A percentile compares a stretch with the other conserved stretches of the same genome.
Conservation (phyloP, 2,797 vertebrate genomes). For the Pelobates cultripes region DNA sequence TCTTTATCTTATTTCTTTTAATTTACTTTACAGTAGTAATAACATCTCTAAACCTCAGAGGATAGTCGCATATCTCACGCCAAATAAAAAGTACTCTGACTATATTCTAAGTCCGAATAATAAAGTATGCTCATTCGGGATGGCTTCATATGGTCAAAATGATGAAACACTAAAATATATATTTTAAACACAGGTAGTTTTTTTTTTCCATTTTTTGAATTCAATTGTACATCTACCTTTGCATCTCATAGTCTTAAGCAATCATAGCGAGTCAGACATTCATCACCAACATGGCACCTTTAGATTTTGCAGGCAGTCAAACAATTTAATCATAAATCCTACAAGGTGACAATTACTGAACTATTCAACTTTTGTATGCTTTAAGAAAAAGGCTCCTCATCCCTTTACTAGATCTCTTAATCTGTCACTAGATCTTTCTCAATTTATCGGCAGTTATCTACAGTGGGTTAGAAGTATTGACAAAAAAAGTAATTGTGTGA, state of each 20-base stretch:
- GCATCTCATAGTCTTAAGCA: not conserved
- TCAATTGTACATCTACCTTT: not conserved
- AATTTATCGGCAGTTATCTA: constrained; percentile 15
- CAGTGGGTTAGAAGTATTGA: not conserved
- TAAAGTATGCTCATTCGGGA: too few species aligned
- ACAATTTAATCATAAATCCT: not conserved
- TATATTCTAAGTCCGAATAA: too few species aligned
- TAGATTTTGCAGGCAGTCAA: not conserved
- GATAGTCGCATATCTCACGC: too few species aligned
- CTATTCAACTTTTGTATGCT: constrained; percentile 34
- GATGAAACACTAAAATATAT: too few species aligned
- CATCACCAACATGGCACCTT: not conserved
- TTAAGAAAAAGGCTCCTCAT: not conserved
- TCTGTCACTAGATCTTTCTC: constrained; percentile 15
- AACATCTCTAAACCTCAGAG: too few species aligned
- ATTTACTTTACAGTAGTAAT: too few species aligned
- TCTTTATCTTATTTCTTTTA: too few species aligned
- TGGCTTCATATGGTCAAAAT: too few species aligned
- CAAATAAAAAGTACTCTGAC: too few species aligned
- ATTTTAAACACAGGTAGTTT: too few species aligned
- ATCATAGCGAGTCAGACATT: not conserved
- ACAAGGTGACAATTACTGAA: constrained; percentile 12
- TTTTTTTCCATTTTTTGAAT: too few species aligned
- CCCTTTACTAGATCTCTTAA: not conserved
- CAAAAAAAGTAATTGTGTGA: constrained; percentile 26